Percentiles rank a stretch among this genome's conserved stretches.
These are phyloP conservation scores for Sminthurinus signatus DNA, from an alignment of 1,140 invertebrate species.

Conservation along the genomic window DNA sequence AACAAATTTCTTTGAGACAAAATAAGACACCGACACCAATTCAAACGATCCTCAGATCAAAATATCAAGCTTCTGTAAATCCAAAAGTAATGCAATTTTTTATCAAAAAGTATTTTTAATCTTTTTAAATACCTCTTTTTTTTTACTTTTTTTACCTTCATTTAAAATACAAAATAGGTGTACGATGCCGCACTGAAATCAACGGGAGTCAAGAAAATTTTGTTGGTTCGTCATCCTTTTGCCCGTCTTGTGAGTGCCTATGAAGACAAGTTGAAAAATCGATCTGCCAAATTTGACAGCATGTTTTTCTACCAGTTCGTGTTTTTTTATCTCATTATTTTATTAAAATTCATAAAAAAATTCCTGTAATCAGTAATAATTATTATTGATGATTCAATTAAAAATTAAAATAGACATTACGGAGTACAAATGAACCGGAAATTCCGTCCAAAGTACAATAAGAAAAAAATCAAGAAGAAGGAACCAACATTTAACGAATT, in stretches of 20 bases:
- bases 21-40: neutral
- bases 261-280: slow-evolving; percentile 32
- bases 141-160: neutral
- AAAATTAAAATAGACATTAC: slow-evolving; percentile 19
- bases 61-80: neutral
- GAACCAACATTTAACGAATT: slow-evolving; percentile 39
- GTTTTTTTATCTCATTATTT: too few species aligned
- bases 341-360: too few species aligned
- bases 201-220: slow-evolving; percentile 20
- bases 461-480: slow-evolving; percentile 24
- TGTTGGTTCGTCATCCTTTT: slow-evolving; percentile 33
- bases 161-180: neutral
- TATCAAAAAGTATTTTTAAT: neutral
- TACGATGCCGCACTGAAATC: slow-evolving; percentile 15
- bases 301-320: slow-evolving; percentile 34
- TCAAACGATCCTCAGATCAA: neutral
- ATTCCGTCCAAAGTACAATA: slow-evolving; percentile 16
- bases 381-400: neutral
- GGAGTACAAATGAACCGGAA: slow-evolving; percentile 27
- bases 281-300: slow-evolving; percentile 25
- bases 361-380: too few species aligned
- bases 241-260: slow-evolving; percentile 34
- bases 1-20: slow-evolving; percentile 13
- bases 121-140: too few species aligned
- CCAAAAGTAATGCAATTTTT: neutral